Evolutionary conservation across 2,797 vertebrate genomes (phyloP), one percentile per base, ranked within the genome.

Genomic region (Dromococcyx pavoninus): DNA sequence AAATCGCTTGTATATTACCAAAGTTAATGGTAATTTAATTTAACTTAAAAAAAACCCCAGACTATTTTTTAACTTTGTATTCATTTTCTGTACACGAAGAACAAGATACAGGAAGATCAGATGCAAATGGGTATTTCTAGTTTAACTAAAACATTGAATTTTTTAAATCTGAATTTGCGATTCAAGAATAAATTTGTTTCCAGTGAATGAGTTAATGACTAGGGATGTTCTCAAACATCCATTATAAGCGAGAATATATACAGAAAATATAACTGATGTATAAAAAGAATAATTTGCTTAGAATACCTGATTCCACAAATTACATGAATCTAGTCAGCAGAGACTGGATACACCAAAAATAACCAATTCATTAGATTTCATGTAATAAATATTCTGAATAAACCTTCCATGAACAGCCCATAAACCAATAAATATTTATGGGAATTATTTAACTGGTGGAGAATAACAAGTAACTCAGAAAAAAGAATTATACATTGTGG

Each of bases 351-450:
- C n/a, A 78, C 5, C 39, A 81, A 91, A 94, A 92, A 75, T 53
- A 89, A 53, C 28, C 8, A 80, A 84, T 88, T 86, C 23, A 69
- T 92, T 95, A 57, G 28, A 70, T 69, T 90, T 81, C 13, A 39
- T 69, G 19, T 56, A 62, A 92, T 80, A 91, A 91, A 91, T 92
- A 88, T 70, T 88, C 73, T 66, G 48, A 86, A 88, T 73, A 89
- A 88, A 84, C 30, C 75, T 91, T 74, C 65, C 54, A 81, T 81
- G 58, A 91, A 62, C 25, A 76, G 15, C 6, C 37, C 17, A 86
- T 91, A 94, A 92, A 78, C 4, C 62, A 78, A 91, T 86, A 93
- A 91, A 86, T 97, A 93, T 95, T 91, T 94, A 96, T 92, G 14
- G 25, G 19, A 87, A 75, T 89, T 93, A 72, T 88, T 94, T 86